phyloP scores from a whole-genome alignment of 2,113 vertebrate genomes.

The Anoplopoma fimbria region DNA sequence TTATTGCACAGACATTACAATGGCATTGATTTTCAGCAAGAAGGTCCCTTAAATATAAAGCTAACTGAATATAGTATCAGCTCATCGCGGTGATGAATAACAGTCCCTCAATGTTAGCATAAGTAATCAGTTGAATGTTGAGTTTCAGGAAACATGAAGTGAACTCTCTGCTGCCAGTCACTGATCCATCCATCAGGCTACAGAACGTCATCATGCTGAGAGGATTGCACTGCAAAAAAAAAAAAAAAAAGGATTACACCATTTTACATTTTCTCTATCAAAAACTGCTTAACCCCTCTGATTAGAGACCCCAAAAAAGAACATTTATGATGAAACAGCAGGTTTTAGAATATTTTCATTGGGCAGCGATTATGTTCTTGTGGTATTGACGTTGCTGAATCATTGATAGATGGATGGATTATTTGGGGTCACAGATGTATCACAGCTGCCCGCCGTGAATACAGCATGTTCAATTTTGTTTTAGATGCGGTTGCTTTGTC shows the following conservation, averaged over 20 bases:
- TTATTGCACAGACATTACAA: neutral
- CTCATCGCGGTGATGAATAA: too few relatives aligned
- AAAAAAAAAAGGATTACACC: constrained; percentile 71
- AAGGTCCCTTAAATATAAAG: neutral
- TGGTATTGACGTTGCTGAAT: constrained; percentile 39
- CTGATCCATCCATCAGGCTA: constrained; percentile 67
- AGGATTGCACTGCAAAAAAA: constrained; percentile 74
- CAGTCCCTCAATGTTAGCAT: neutral
- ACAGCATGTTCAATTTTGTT: neutral
- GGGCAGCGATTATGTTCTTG: constrained; percentile 17
- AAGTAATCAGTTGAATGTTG: neutral
- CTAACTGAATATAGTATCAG: neutral
- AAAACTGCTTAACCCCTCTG: constrained; percentile 77
- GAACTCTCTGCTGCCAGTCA: constrained; percentile 32
- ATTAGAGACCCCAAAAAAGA: constrained; percentile 44
- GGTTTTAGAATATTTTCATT: constrained; percentile 43
- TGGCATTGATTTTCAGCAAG: neutral
- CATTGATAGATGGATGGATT: constrained; percentile 11
- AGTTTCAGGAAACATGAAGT: constrained; percentile 24
- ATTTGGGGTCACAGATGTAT: constrained; percentile 10
- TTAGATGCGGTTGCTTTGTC: neutral
- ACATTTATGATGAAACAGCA: constrained; percentile 18
- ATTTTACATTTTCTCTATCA: constrained; percentile 69
- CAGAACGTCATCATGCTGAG: constrained; percentile 73
- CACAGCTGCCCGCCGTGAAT: neutral